Percentiles rank a stretch among this genome's conserved stretches.
Conservation (phyloP, 2,113 vertebrate genomes). For the Apeltes quadracus region DNA sequence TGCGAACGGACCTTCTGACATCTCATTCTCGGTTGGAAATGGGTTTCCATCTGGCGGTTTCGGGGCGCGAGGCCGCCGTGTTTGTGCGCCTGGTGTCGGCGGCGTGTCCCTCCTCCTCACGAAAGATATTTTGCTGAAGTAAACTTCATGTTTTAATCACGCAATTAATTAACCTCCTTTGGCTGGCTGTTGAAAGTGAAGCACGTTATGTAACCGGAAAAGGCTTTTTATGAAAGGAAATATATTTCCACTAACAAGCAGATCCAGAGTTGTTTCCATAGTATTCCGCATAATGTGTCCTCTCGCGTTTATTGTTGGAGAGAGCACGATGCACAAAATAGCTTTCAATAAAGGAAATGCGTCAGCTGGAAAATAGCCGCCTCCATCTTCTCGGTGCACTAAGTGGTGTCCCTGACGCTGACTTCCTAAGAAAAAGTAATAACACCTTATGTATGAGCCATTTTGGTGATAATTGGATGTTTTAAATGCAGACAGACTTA, state of each 20-base stretch:
- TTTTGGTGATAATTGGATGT: slow-evolving; percentile 67
- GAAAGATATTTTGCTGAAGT: slow-evolving; percentile 19
- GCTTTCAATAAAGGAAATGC: not conserved
- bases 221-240: not conserved
- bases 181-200: not conserved
- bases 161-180: slow-evolving; percentile 29
- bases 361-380: slow-evolving; percentile 18
- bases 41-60: slow-evolving; percentile 40
- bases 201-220: not conserved
- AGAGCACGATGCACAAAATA: not conserved
- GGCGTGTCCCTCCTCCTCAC: slow-evolving; percentile 15
- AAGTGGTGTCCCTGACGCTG: slow-evolving; percentile 26
- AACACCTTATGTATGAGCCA: slow-evolving; percentile 30
- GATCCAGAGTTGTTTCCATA: not conserved
- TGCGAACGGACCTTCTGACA: slow-evolving; percentile 47
- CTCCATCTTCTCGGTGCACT: slow-evolving; percentile 11
- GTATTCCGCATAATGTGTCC: not conserved
- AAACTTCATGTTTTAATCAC: slow-evolving; percentile 19
- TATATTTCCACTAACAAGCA: not conserved
- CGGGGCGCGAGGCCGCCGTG: not conserved
- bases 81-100: slow-evolving; percentile 3
- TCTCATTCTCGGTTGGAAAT: slow-evolving; percentile 56
- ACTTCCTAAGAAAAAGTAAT: slow-evolving; percentile 22
- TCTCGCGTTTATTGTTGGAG: slow-evolving; percentile 2
- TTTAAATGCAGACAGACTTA: slow-evolving; percentile 54